Evolutionary conservation across 2,888 invertebrate genomes (phyloP), one percentile per base, ranked within the genome.

Genomic region (Eristalis intricaria): DNA sequence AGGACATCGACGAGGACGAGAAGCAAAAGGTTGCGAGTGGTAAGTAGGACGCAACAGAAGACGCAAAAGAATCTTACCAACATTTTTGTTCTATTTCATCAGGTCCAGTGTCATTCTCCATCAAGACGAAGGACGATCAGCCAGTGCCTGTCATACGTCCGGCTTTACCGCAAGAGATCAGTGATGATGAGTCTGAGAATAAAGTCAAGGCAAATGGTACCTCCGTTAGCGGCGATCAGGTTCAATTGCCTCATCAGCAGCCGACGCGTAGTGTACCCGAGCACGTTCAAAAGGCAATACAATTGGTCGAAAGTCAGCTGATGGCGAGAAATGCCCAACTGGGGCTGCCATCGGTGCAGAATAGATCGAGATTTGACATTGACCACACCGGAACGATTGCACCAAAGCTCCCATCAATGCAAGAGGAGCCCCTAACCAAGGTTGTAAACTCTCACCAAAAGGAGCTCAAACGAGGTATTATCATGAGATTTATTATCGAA

Each of bases 31-130:
- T 92, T 11, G 91, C 91, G 23, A 84, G 71, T 79, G 87, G 87
- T 87, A 40, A 61, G 60, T 38, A 2, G 29, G 1, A 32, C 13
- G 3, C n/a, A n/a, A 64, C 3, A n/a, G 4, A 35, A 35, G 0
- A 22, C 32, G n/a, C 19, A n/a, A 69, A 50, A 38, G 15, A 22
- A 56, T n/a, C 19, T 29, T 56, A 4, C 2, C 29, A 22, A 38
- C 22, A 38, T 29, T 65, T 56, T 63, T 40, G 26, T 56, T 63
- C 35, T 40, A 66, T 58, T 38, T 8, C 50, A 5, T 7, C 19
- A 96, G 96, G 94, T 11, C 96, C 97, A 0, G 97, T 98, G 0
- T 96, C 97, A 81, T 98, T 97, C 92, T 97, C 97, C 0, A 97
- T 97, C 60, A 97, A 97, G 91, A 94, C 95, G 0, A 97, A 97